phyloP scores from a whole-genome alignment of 2,888 invertebrate genomes.

The Epirrhoe alternata region DNA sequence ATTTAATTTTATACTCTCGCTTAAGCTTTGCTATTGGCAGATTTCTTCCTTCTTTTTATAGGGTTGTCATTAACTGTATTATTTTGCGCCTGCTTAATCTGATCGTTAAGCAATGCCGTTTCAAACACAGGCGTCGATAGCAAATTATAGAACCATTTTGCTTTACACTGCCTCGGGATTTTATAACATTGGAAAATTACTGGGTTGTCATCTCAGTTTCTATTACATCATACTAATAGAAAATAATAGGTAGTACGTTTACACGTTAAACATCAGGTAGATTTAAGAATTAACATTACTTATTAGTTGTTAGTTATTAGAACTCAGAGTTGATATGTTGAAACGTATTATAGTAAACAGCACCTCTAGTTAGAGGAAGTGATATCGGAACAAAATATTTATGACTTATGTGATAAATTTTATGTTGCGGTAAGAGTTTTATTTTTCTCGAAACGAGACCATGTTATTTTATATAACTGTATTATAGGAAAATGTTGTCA shows the following conservation, averaged over 20 bases:
- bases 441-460: conserved; percentile 70
- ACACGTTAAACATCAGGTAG: no score
- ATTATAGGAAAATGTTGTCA: conserved; percentile 53
- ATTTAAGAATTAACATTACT: no score
- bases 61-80: conserved; percentile 76
- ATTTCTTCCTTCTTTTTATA: conserved; percentile 78
- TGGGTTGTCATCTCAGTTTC: not conserved
- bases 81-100: conserved; percentile 69
- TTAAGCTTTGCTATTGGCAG: conserved; percentile 83
- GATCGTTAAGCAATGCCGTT: conserved; percentile 59
- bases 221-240: not conserved
- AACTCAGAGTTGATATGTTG: conserved; percentile 57
- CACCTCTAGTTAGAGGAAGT: conserved; percentile 58
- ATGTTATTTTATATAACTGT: conserved; percentile 57
- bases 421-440: conserved; percentile 80
- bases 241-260: not conserved
- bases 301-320: conserved; percentile 34
- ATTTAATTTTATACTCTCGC: conserved; percentile 83
- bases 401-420: conserved; percentile 78
- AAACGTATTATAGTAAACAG: conserved; percentile 47
- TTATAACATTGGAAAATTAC: conserved; percentile 27
- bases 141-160: conserved; percentile 45
- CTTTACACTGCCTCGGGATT: conserved; percentile 32
- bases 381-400: conserved; percentile 77
- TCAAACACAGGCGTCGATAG: conserved; percentile 51